Evolutionary conservation across 2,797 vertebrate species (phyloP).

Genomic region (Gobio occitaniae): DNA sequence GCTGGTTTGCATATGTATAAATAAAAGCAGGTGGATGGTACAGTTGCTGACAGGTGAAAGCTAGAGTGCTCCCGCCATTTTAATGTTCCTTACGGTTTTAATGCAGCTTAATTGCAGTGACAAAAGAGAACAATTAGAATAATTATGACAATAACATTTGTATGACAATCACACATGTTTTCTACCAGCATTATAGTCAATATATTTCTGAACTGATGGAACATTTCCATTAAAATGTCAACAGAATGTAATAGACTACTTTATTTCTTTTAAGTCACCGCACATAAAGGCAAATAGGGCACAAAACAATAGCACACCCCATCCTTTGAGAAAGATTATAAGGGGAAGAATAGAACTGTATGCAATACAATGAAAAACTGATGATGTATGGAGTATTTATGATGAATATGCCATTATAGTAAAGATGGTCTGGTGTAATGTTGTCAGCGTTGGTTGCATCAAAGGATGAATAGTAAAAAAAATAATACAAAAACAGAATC

Average conservation of each 20-base stretch:
- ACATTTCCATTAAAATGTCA: conserved; percentile 9
- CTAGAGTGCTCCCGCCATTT: conserved; percentile 1
- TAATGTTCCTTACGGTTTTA: conserved; percentile 9
- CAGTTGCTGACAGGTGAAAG: not conserved
- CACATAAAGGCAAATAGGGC: conserved; percentile 16
- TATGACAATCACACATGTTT: too few relatives aligned
- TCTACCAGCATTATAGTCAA: conserved; percentile 16
- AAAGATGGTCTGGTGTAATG: not conserved
- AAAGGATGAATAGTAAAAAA: not conserved
- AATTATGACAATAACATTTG: conserved; percentile 15
- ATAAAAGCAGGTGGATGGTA: not conserved
- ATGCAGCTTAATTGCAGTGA: conserved; percentile 30
- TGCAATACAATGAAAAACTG: not conserved
- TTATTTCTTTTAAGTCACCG: not conserved
- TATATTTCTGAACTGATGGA: conserved; percentile 11
- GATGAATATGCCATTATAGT: not conserved
- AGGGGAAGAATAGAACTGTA: not conserved
- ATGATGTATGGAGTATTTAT: not conserved
- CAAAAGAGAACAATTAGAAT: conserved; percentile 11
- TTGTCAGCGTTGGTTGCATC: not conserved
- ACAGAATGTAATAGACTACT: conserved; percentile 2
- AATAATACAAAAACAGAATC: not conserved
- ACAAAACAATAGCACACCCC: not conserved
- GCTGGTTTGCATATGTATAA: not conserved
- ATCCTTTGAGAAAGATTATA: not conserved